Evolutionary conservation across 2,888 invertebrate genomes (phyloP).

Genomic region (Ceramica pisi): DNA sequence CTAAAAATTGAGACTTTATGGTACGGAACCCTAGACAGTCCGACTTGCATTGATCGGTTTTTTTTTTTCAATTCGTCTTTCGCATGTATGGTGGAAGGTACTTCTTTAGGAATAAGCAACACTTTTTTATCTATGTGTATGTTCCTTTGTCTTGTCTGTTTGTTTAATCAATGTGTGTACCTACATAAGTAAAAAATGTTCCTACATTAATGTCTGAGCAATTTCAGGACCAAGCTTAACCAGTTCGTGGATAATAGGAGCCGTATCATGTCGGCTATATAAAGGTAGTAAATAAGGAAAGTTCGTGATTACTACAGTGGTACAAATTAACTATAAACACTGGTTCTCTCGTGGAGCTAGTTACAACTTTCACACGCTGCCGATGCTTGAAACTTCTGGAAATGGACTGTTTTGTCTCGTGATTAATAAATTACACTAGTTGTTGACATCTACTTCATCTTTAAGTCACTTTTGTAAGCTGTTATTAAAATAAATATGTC

Average conservation of each 20-base stretch:
- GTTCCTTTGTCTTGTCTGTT: no score
- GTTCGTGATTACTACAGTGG: slow-evolving; percentile 51
- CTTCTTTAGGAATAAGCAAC: no score
- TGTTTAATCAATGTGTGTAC: no score
- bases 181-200: neutral
- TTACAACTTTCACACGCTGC: slow-evolving; percentile 50
- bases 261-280: slow-evolving; percentile 51
- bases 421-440: neutral
- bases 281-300: slow-evolving; percentile 54
- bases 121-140: no score
- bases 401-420: slow-evolving; percentile 31
- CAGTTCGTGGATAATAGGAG: slow-evolving; percentile 47
- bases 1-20: no score
- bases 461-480: neutral
- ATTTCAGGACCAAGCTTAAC: slow-evolving; percentile 44
- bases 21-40: no score
- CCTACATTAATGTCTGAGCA: slow-evolving; percentile 3
- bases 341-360: slow-evolving; percentile 51
- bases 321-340: slow-evolving; percentile 57
- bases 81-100: no score
- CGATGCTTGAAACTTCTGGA: slow-evolving; percentile 49
- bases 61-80: no score
- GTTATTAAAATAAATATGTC: neutral
- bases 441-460: neutral
- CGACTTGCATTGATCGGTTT: no score